Base-by-base conservation (phyloP, 92 coral and sea anemone species). In the Siderastrea siderea region DNA sequence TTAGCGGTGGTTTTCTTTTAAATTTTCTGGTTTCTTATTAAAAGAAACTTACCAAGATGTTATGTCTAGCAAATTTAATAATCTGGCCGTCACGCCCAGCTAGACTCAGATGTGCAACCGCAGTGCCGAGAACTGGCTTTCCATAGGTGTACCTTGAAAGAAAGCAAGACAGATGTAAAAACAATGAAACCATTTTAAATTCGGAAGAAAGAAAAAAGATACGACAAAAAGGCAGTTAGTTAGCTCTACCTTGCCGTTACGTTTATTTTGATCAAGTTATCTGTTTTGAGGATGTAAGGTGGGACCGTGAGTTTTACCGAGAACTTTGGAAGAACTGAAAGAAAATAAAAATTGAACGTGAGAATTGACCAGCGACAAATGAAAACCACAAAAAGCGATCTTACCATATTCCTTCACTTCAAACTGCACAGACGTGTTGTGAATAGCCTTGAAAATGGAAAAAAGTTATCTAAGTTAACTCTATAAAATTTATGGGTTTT, bases 341-440 rank as follows among this genome's bases (percentile, higher is more conserved):
- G 48, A 57, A 44, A 7, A 6, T 17, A 54, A 17, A 80, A 13
- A 53, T n/a, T 4, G 12, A 1, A 49, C 16, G 15, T 43, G 9
- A 38, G 16, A 57, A 13, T 12, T 1, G 68, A 11, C 38, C 4
- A 43, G 9, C 52, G 45, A 5, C 3, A 3, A 45, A 3, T 3
- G 17, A 48, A 57, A 5, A n/a, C 8, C 46, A 60, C 26, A 7
- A 62, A n/a, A 13, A 47, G 16, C 3, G 61, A 1, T 6, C 99
- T 79, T 83, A 97, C 99, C 96, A 72, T 97, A 97, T 80, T 95
- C 98, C 68, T 93, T 89, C 7, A 97, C 98, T 87, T 97, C 99
- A 68, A 97, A 97, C 86, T 92, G 88, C 15, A 90, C 92, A 8
- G 99, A 97, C 11, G 99, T 93, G 73, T 97, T 97, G 75, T 94